Evolutionary conservation across 2,888 invertebrate genomes (phyloP).

Genomic region (Gastracanthus pulcherrimus): DNA sequence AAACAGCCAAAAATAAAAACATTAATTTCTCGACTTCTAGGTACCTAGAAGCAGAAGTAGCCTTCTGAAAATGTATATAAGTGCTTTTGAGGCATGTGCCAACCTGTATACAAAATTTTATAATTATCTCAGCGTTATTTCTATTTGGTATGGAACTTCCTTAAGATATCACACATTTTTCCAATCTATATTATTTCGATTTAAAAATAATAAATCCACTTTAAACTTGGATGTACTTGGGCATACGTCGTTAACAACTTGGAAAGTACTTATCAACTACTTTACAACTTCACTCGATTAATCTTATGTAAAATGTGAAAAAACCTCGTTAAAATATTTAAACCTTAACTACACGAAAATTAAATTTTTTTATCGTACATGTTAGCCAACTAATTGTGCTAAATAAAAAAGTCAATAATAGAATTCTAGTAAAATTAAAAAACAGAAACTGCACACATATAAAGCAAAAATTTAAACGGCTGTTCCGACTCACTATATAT

Average conservation of each 20-base stretch:
- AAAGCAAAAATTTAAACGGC: slow-evolving; percentile 31
- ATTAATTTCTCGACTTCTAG: no score
- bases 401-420: no score
- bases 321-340: neutral
- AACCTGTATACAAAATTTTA: no score
- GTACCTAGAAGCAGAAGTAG: no score
- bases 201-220: neutral
- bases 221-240: neutral
- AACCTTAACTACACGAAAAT: neutral
- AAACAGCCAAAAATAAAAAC: no score
- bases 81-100: no score
- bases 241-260: slow-evolving; percentile 10
- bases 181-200: neutral
- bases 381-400: no score
- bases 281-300: slow-evolving; percentile 5
- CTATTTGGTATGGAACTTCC: no score
- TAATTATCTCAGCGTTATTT: no score
- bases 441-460: neutral
- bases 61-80: no score
- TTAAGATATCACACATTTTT: no score
- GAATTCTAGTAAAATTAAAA: neutral
- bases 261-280: neutral
- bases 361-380: no score
- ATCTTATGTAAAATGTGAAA: neutral
- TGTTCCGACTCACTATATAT: slow-evolving; percentile 47